Conservation (phyloP, 2,888 invertebrate species). For the Drosophila phalerata region DNA sequence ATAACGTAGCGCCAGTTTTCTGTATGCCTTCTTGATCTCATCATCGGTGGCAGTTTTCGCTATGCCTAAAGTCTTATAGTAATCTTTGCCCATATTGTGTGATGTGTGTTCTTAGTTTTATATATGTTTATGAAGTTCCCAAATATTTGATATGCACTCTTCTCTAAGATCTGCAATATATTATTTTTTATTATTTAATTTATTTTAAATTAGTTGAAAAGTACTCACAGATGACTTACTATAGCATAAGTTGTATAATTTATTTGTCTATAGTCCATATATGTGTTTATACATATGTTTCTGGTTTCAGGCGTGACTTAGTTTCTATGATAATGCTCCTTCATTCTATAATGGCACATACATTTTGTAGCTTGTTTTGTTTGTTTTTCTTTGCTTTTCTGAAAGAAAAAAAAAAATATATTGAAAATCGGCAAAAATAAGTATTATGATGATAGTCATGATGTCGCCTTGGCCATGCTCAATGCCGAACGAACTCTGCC, state of each 20-base stretch:
- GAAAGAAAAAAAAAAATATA: conserved; percentile 16
- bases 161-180: conserved; percentile 47
- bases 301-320: conserved; percentile 55
- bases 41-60: conserved; percentile 95
- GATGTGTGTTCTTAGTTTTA: conserved; percentile 24
- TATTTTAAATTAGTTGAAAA: not conserved
- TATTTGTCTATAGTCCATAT: conserved; percentile 57
- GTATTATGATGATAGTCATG: conserved; percentile 41
- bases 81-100: conserved; percentile 97
- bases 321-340: conserved; percentile 71
- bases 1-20: conserved; percentile 98
- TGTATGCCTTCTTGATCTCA: conserved; percentile 98
- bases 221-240: conserved; percentile 31
- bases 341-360: conserved; percentile 70
- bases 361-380: conserved; percentile 63
- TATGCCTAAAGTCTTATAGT: conserved; percentile 97
- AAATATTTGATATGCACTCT: conserved; percentile 34
- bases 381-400: conserved; percentile 32
- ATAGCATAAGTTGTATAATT: conserved; percentile 32
- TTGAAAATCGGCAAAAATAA: conserved; percentile 37
- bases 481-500: conserved; percentile 64
- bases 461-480: conserved; percentile 72
- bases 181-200: not conserved
- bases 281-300: conserved; percentile 25
- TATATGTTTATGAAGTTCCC: conserved; percentile 34